Evolutionary conservation across 1,140 invertebrate genomes (phyloP).

Genomic region (Hormaphis cornu): DNA sequence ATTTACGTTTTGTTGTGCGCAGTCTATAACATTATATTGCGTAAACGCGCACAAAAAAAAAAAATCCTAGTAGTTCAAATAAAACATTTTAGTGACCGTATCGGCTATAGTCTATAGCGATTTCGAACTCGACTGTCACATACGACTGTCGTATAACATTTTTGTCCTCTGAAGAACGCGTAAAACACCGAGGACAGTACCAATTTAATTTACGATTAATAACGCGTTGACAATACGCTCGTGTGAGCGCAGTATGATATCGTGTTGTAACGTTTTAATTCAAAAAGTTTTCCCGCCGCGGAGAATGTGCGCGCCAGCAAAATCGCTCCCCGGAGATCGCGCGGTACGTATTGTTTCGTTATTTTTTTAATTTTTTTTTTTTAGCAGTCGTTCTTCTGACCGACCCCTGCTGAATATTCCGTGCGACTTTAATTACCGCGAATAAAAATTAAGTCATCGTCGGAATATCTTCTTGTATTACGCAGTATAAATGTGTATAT

Average conservation of each 20-base stretch:
- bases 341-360: background rate
- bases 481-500: background rate
- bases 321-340: conserved; percentile 27
- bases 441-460: conserved; percentile 32
- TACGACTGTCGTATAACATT: too few species aligned
- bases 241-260: background rate
- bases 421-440: conserved; percentile 26
- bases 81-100: too few species aligned
- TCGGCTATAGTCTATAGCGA: too few species aligned
- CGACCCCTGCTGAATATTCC: background rate
- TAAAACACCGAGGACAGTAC: too few species aligned
- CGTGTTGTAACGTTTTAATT: conserved; percentile 24
- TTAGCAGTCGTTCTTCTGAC: background rate
- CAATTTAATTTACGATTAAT: too few species aligned
- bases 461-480: background rate
- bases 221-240: background rate
- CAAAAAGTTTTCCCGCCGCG: conserved; percentile 6
- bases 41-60: too few species aligned
- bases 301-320: background rate
- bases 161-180: too few species aligned
- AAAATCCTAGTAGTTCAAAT: too few species aligned
- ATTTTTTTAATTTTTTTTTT: background rate
- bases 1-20: too few species aligned
- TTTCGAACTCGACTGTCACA: too few species aligned
- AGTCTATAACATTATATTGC: too few species aligned